Conservation (phyloP, 2,888 invertebrate genomes). For the Mellilla xanthometata region DNA sequence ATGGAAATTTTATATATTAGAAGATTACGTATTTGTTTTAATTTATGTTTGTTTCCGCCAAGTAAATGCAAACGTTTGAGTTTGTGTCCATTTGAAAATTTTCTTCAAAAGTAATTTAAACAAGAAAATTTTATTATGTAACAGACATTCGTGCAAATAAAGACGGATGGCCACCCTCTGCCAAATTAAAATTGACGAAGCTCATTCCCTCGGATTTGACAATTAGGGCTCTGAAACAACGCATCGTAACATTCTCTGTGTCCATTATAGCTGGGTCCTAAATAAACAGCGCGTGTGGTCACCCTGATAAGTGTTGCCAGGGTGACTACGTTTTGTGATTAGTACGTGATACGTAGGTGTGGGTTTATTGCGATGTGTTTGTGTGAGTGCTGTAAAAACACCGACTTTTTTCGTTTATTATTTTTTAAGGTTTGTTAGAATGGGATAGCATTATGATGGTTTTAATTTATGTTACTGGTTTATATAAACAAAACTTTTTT, state of each 20-base stretch:
- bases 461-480: no score
- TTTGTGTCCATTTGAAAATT: no score
- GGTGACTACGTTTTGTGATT: constrained; percentile 65
- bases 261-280: constrained; percentile 76
- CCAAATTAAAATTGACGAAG: constrained; percentile 36
- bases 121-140: no score
- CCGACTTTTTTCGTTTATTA: neutral
- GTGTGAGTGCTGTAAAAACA: constrained; percentile 11
- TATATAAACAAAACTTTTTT: no score
- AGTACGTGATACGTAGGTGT: constrained; percentile 38
- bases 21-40: no score
- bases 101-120: no score
- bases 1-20: no score
- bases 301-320: constrained; percentile 67
- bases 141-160: neutral
- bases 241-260: constrained; percentile 58
- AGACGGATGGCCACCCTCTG: constrained; percentile 8
- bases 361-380: constrained; percentile 21
- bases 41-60: no score
- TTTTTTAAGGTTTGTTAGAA: neutral
- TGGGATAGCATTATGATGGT: no score
- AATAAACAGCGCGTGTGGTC: constrained; percentile 72
- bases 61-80: no score
- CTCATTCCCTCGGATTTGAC: constrained; percentile 51
- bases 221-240: constrained; percentile 57